Evolutionary conservation across 1,140 invertebrate genomes (phyloP), one percentile per base, ranked within the genome.

Genomic region (Drosophila serrata): DNA sequence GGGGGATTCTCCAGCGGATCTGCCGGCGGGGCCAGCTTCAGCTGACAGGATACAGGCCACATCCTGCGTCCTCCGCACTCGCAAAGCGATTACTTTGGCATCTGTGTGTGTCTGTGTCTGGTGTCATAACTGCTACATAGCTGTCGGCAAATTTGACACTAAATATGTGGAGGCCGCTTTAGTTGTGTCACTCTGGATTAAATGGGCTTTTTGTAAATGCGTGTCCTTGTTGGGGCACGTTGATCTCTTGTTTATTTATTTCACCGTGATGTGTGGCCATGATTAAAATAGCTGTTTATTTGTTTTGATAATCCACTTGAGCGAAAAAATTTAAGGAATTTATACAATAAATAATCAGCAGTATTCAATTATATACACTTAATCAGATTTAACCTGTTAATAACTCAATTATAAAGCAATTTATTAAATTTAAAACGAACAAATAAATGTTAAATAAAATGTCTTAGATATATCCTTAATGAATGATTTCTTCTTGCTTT

Each of bases 71-170:
- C 65, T 51, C 13, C 19, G 27, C 57, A 31, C 60, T 53, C 64
- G 48, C 59, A 70, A 53, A 70, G 72, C 69, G 80, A 73, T 82
- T 82, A 75, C 80, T 84, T 84, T 77, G 69, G 63, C 79, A 75
- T 80, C 51, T 75, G 75, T 69, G 19, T 46, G 15, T 48, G 19
- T 24, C 17, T n/a, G 58, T 31, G 51, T 70, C 68, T 75, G 75
- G 61, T 80, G 81, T 80, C 81, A 84, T 84, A 84, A 84, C 81
- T 84, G 81, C 76, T 75, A n/a, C n/a, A n/a, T n/a, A 56, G 70
- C 81, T 84, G 81, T 75, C 81, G 62, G 81, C 76, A 84, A 84
- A 84, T 84, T 84, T 84, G 81, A 84, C 81, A 68, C 81, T 80
- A 84, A 84, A 84, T 84, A 64, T 80, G 76, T 80, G 77, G 65